Percentiles rank a stretch among this genome's conserved stretches.
phyloP scores from a whole-genome alignment of 2,888 invertebrate genomes.

The Brachyptera risi region DNA sequence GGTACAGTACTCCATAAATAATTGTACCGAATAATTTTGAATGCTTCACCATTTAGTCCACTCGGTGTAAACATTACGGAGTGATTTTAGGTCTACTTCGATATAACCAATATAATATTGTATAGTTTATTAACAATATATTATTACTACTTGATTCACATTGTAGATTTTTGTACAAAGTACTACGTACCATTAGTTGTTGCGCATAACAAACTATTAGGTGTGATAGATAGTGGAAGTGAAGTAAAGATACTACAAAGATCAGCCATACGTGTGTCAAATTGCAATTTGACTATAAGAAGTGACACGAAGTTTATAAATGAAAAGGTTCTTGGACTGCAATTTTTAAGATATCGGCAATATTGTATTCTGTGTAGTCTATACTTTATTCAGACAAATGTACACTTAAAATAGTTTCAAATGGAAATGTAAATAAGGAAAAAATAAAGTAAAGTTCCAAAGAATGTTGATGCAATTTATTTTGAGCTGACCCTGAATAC shows the following conservation, averaged over 20 bases:
- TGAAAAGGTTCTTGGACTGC: background rate
- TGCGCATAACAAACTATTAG: background rate
- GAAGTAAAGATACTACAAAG: background rate
- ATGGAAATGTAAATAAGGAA: background rate
- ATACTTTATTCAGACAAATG: background rate
- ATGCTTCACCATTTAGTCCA: background rate
- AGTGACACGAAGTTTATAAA: no score
- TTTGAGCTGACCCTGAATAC: no score
- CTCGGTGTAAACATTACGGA: background rate
- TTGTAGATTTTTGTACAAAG: conserved; percentile 32
- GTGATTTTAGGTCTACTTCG: no score
- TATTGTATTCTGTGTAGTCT: background rate
- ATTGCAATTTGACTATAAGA: no score
- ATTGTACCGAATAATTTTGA: background rate
- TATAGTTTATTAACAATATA: conserved; percentile 26
- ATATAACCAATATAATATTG: no score
- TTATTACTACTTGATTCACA: conserved; percentile 13
- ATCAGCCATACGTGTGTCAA: background rate
- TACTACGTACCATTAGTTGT: no score
- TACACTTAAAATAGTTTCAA: no score
- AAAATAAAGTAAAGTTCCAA: conserved; percentile 1
- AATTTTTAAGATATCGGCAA: background rate
- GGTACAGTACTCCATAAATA: background rate
- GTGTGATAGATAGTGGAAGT: background rate
- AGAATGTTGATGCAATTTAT: background rate